phyloP scores from a whole-genome alignment of 2,888 invertebrate genomes.

The Chalcosyrphus nemorum region DNA sequence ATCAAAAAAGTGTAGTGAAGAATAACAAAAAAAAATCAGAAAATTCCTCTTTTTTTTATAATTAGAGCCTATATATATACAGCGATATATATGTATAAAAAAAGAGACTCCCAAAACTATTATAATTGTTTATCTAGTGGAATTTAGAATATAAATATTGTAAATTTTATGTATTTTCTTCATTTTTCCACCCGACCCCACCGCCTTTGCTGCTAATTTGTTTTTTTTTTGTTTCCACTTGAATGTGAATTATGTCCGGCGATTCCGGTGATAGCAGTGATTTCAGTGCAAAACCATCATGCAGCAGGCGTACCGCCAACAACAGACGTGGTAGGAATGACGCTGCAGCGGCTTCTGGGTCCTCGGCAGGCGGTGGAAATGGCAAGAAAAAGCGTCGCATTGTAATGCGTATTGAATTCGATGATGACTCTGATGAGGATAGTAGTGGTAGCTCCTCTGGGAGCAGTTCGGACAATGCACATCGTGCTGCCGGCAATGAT shows the following conservation, averaged over 20 bases:
- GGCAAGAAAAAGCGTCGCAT: conserved; percentile 78
- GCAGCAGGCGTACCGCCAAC: conserved; percentile 72
- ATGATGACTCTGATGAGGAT: conserved; percentile 77
- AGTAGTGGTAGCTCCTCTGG: no score
- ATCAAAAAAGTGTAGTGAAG: conserved; percentile 70
- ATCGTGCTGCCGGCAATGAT: no score
- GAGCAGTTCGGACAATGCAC: no score
- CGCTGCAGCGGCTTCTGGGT: no score
- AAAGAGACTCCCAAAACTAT: conserved; percentile 58
- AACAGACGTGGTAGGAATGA: conserved; percentile 49
- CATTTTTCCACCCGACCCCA: conserved; percentile 47
- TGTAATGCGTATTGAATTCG: conserved; percentile 81
- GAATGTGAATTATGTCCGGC: conserved; percentile 76
- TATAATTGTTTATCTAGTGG: conserved; percentile 46
- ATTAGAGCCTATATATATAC: conserved; percentile 38
- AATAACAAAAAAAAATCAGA: conserved; percentile 65
- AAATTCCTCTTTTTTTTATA: conserved; percentile 48
- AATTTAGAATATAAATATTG: conserved; percentile 37
- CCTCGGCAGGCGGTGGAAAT: no score
- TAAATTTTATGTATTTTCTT: conserved; percentile 73
- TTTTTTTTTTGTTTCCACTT: no score
- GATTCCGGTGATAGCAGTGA: conserved; percentile 77
- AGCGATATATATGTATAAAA: conserved; percentile 33
- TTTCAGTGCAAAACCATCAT: conserved; percentile 74
- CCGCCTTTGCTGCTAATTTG: no score